Evolutionary conservation across 2,113 vertebrate species (phyloP).

Genomic region (Uropsilus gracilis): DNA sequence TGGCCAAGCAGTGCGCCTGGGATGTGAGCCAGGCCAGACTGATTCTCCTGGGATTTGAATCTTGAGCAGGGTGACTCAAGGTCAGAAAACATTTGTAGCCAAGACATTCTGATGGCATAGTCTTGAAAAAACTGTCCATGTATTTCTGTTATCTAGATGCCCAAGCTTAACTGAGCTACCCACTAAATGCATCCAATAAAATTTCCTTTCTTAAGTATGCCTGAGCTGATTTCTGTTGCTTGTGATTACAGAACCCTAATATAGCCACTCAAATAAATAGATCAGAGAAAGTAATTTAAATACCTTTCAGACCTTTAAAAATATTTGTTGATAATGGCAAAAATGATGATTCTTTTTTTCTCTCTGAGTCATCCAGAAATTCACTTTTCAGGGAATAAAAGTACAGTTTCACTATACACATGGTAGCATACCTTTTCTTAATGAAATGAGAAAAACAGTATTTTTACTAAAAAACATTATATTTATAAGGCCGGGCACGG

Average conservation of each 20-base stretch:
- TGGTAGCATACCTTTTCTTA: not conserved
- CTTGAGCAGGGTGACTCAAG: slow-evolving; percentile 36
- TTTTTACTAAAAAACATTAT: not conserved
- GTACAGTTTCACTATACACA: not conserved
- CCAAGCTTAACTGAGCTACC: not conserved
- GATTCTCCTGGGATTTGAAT: slow-evolving; percentile 46
- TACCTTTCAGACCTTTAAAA: not conserved
- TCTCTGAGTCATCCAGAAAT: not conserved
- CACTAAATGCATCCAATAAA: not conserved
- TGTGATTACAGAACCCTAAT: not conserved
- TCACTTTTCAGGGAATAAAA: not conserved
- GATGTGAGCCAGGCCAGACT: not conserved
- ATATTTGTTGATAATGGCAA: not conserved
- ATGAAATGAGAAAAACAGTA: not conserved
- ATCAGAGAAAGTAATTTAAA: not conserved
- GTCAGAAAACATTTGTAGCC: slow-evolving; percentile 38
- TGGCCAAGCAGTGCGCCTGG: slow-evolving; percentile 19
- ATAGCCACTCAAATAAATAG: not conserved
- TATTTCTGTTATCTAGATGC: not conserved
- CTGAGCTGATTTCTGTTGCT: slow-evolving; percentile 26
- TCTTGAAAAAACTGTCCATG: not conserved
- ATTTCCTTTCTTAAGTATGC: not conserved
- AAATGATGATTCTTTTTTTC: slow-evolving; percentile 24
- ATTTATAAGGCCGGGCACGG: no score
- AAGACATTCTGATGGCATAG: not conserved